These are phyloP conservation scores for Cyanoramphus novaezelandiae DNA, from an alignment of 2,113 vertebrate genomes.

Conservation along the genomic window DNA sequence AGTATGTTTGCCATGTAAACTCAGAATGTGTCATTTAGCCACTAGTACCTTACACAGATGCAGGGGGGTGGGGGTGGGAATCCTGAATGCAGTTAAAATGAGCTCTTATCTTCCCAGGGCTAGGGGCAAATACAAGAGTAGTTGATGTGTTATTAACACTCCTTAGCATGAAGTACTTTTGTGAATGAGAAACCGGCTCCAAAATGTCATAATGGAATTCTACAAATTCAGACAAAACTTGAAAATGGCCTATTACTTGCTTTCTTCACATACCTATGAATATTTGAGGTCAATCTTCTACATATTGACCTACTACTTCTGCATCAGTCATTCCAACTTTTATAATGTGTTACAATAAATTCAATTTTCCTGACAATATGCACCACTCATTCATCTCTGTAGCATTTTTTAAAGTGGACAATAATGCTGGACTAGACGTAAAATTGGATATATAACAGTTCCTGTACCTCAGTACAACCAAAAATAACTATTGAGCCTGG, in stretches of 20 bases:
- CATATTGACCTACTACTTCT: background rate
- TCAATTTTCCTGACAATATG: background rate
- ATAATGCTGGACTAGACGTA: background rate
- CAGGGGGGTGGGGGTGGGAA: background rate
- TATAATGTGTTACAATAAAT: background rate
- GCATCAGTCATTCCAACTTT: background rate
- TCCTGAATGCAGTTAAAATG: background rate
- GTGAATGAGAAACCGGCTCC: background rate
- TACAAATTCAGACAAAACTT: background rate
- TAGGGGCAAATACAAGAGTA: background rate
- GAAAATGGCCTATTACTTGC: background rate
- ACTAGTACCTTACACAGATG: background rate
- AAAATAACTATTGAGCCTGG: background rate
- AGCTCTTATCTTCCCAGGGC: background rate
- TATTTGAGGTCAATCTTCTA: background rate
- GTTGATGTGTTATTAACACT: background rate
- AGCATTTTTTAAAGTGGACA: background rate
- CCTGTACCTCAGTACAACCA: background rate
- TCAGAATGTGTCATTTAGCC: background rate
- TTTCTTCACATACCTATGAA: background rate
- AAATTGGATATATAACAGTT: background rate
- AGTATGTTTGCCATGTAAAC: background rate
- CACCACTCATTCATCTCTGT: background rate
- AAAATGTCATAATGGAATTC: background rate
- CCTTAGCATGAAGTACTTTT: background rate